A percentile compares a stretch with the other conserved stretches of the same genome.
phyloP scores from a whole-genome alignment of 1,140 invertebrate genomes.

The Drosophila triauraria region DNA sequence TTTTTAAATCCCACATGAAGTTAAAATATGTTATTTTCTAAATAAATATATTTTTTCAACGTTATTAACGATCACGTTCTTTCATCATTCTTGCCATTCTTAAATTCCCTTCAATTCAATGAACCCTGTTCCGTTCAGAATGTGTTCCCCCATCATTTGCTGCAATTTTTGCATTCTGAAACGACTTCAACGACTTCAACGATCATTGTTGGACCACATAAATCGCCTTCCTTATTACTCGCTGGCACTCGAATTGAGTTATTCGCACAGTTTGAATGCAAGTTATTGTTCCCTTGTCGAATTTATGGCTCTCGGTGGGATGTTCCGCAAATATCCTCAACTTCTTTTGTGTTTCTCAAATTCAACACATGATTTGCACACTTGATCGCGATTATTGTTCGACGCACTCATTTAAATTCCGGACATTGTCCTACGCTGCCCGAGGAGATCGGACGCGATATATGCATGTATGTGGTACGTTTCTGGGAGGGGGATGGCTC shows the following conservation, averaged over 20 bases:
- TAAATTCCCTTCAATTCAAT: neutral
- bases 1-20: neutral
- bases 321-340: constrained; percentile 38
- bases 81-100: neutral
- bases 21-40: neutral
- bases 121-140: neutral
- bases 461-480: neutral
- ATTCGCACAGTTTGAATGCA: constrained; percentile 34
- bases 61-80: neutral
- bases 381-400: constrained; percentile 42
- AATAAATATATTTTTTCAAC: no score
- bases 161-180: constrained; percentile 7
- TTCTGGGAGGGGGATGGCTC: constrained; percentile 43
- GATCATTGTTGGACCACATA: constrained; percentile 34
- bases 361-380: constrained; percentile 55
- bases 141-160: neutral
- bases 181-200: constrained; percentile 4
- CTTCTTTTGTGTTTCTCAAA: constrained; percentile 41
- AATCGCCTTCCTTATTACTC: constrained; percentile 35
- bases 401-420: constrained; percentile 72
- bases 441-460: constrained; percentile 5
- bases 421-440: constrained; percentile 30
- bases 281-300: constrained; percentile 33
- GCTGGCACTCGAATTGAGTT: constrained; percentile 44
- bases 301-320: constrained; percentile 25